These are phyloP conservation scores for Hippasteria phrygiana DNA, from an alignment of 53 echinoderm and acorn worm species.

Conservation along the genomic window DNA sequence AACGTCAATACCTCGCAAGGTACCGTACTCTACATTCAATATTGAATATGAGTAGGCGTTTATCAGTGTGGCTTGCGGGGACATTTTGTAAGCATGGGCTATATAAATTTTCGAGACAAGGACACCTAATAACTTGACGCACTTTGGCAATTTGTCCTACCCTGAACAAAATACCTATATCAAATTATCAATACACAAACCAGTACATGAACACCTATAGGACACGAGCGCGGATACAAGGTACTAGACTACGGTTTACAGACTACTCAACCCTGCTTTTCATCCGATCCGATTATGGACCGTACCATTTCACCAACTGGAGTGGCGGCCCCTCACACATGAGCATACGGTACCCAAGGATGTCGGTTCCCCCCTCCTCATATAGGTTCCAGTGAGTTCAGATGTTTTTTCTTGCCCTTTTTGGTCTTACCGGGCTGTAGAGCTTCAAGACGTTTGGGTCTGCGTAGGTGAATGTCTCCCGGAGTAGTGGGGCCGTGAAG, in stretches of 20 bases:
- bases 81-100: too few relatives aligned
- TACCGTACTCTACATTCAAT: too few relatives aligned
- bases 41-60: too few relatives aligned
- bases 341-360: neutral
- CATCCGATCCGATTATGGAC: neutral
- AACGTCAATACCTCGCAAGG: too few relatives aligned
- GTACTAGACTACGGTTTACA: neutral
- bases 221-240: neutral
- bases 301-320: neutral
- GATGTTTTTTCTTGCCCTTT: slow-evolving; percentile 83
- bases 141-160: too few relatives aligned
- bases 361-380: slow-evolving; percentile 32
- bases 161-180: too few relatives aligned
- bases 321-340: slow-evolving; percentile 16
- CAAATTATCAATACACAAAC: too few relatives aligned
- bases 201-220: neutral
- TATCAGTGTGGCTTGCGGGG: too few relatives aligned
- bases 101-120: too few relatives aligned
- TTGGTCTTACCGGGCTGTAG: slow-evolving; percentile 76
- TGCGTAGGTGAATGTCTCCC: slow-evolving; percentile 72
- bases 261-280: neutral
- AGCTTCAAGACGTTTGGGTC: slow-evolving; percentile 86
- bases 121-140: too few relatives aligned
- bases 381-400: slow-evolving; percentile 90
- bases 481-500: slow-evolving; percentile 75